Conservation (phyloP, 2,113 vertebrate genomes). For the Strix uralensis region DNA sequence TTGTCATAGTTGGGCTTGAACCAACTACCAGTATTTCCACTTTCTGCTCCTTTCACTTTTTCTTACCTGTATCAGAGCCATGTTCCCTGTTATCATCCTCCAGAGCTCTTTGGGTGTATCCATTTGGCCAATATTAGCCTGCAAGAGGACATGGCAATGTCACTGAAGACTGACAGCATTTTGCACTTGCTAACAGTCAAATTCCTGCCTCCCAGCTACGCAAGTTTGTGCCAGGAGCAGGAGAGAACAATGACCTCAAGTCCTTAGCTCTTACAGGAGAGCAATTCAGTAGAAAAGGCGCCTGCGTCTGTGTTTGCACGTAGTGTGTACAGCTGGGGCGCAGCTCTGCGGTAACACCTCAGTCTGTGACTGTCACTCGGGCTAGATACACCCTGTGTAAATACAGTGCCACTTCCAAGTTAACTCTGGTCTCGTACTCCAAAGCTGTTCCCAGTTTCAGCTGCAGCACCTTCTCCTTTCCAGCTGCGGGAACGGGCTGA, state of each 20-base stretch:
- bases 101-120: conserved; percentile 95
- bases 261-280: background rate
- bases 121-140: conserved; percentile 99
- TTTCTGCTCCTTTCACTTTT: background rate
- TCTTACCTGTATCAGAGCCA: conserved; percentile 95
- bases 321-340: background rate
- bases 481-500: background rate
- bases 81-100: conserved; percentile 95
- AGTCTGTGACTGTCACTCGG: background rate
- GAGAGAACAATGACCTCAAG: background rate
- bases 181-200: background rate
- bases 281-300: rapidly evolving
- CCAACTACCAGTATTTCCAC: background rate
- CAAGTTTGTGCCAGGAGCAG: background rate
- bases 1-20: background rate
- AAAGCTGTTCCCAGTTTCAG: background rate
- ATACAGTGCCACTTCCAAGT: background rate
- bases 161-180: background rate
- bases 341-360: background rate
- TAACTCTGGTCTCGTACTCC: background rate
- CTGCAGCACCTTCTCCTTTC: background rate
- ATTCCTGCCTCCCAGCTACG: background rate
- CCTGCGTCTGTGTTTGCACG: rapidly evolving
- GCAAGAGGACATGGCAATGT: background rate
- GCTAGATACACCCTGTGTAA: too few relatives aligned